Evolutionary conservation across 2,888 invertebrate genomes (phyloP), one percentile per base, ranked within the genome.

Genomic region (Silvanus unidentatus): DNA sequence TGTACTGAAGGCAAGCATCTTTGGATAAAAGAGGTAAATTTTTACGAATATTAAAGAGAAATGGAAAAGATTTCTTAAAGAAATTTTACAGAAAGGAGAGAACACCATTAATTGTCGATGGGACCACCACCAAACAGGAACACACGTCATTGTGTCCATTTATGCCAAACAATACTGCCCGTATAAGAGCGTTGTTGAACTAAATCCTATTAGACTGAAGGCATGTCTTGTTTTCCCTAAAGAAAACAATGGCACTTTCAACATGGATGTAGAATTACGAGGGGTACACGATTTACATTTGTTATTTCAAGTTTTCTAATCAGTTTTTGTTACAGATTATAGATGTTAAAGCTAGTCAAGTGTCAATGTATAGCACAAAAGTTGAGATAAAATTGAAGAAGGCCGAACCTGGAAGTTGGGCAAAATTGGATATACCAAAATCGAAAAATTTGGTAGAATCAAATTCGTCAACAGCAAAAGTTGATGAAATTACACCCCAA

Each of bases 71-170:
- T 8, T 22, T 22, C 3, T 8, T 22, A 22, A 22, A 22, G 43
- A 44, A 34, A 41, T 47, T 36, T 73, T 74, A 30, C 61, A 84
- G 81, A 73, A 76, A 50, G 71, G 78, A 45, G 75, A 77, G 10
- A 60, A 59, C 49, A 55, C 38, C 11, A 57, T 68, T 4, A 76
- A 81, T 45, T 96, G 96, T 65, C 81, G 95, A 15, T 84, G 88
- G 77, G 97, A 98, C 69, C 95, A 94, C 89, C 93, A 96, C 73
- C 97, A 98, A 75, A 97, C 96, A 0, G 84, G 83, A 0, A 78
- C 82, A 0, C 78, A 81, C 67, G 88, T 97, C 0, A 86, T 88
- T 47, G 80, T 97, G 39, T 86, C 94, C 29, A 79, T 97, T 36
- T 98, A 91, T 72, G 89, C 91, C 1, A 97, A 97, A 74, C 83